Evolutionary conservation across 2,797 vertebrate genomes (phyloP).

Genomic region (Trematomus bernacchii): DNA sequence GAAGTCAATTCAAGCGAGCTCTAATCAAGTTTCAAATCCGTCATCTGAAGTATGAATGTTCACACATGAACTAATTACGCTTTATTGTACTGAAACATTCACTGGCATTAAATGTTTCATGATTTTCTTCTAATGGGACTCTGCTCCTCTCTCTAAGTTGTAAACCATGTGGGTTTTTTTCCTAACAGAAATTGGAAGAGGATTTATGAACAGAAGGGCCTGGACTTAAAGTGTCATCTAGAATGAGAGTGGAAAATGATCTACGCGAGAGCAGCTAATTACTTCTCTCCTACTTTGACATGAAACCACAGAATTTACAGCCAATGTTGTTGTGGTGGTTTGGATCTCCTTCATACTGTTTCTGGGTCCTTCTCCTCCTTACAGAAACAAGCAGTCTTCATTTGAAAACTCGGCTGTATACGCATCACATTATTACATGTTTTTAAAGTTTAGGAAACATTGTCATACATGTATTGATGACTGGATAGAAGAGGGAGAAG

Average conservation of each 20-base stretch:
- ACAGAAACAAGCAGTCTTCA: neutral
- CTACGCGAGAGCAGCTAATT: slow-evolving; percentile 19
- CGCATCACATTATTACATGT: neutral
- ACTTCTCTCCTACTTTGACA: slow-evolving; percentile 11
- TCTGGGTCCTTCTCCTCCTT: neutral
- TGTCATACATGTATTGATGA: neutral
- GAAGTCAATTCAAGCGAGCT: neutral
- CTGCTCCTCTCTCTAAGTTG: slow-evolving; percentile 7
- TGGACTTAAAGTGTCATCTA: slow-evolving; percentile 35
- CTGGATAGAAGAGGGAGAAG: neutral
- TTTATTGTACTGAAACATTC: neutral
- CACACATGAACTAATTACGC: neutral
- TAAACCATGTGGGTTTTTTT: slow-evolving; percentile 16
- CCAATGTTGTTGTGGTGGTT: neutral
- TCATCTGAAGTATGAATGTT: neutral
- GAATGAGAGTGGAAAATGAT: slow-evolving; percentile 45
- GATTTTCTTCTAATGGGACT: slow-evolving; percentile 15
- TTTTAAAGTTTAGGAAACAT: neutral
- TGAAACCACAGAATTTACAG: neutral
- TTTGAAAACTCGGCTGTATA: neutral
- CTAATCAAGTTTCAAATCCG: neutral
- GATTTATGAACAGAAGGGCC: slow-evolving; percentile 53
- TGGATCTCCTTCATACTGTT: neutral
- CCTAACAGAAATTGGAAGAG: slow-evolving; percentile 51
- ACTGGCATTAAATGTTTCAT: neutral